A percentile compares a stretch with the other conserved stretches of the same genome.
phyloP scores from a whole-genome alignment of 1,140 invertebrate species.

The Atta cephalotes region DNA sequence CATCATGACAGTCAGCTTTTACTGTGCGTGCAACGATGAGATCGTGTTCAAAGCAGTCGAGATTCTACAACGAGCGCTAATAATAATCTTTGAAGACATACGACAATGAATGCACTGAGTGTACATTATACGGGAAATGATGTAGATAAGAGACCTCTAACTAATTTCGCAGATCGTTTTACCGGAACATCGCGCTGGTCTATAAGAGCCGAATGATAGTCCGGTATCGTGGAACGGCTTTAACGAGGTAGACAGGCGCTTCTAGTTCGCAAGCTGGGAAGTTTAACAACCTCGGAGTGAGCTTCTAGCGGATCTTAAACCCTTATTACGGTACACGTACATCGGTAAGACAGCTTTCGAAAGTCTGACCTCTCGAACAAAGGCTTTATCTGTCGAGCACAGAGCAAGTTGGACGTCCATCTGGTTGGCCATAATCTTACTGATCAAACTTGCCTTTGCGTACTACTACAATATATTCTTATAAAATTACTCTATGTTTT shows the following conservation, averaged over 20 bases:
- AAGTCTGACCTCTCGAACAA: constrained; percentile 74
- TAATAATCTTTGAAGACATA: background rate
- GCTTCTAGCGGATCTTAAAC: constrained; percentile 70
- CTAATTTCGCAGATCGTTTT: constrained; percentile 57
- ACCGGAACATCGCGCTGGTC: constrained; percentile 39
- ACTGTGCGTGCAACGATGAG: background rate
- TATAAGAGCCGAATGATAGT: constrained; percentile 54
- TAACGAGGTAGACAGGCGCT: constrained; percentile 72
- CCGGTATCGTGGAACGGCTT: constrained; percentile 65
- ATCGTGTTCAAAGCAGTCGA: background rate
- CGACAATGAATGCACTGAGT: background rate
- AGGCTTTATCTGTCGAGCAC: constrained; percentile 59
- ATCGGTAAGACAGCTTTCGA: constrained; percentile 69
- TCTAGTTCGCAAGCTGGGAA: constrained; percentile 71
- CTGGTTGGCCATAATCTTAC: constrained; percentile 39
- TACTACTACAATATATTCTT: background rate
- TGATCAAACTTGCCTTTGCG: constrained; percentile 36
- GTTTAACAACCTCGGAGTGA: constrained; percentile 67
- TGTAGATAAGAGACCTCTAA: constrained; percentile 20
- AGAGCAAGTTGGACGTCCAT: constrained; percentile 58
- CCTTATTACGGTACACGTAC: constrained; percentile 67
- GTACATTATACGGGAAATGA: background rate
- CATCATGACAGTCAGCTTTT: background rate
- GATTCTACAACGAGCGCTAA: background rate
- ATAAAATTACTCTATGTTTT: constrained; percentile 4